These are phyloP conservation scores for Remorina albescens DNA, from an alignment of 2,797 vertebrate genomes.

Conservation along the genomic window DNA sequence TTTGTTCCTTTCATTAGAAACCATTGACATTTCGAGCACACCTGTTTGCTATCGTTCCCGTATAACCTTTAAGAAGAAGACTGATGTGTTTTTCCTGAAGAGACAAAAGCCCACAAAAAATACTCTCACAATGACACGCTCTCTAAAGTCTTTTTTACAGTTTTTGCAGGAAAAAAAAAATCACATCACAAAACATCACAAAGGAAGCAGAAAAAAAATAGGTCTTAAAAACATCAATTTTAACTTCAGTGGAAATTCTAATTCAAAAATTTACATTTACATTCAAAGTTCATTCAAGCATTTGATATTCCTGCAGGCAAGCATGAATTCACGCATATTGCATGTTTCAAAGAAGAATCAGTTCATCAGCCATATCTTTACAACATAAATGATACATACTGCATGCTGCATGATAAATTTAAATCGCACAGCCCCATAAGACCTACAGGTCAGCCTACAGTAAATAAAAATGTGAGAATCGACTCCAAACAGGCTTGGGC, in stretches of 20 bases:
- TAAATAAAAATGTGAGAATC: not conserved
- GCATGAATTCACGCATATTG: not conserved
- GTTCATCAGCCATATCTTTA: not conserved
- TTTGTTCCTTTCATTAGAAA: constrained; percentile 67
- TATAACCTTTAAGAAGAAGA: constrained; percentile 68
- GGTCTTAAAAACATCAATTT: not conserved
- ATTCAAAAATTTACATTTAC: not conserved
- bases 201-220: not conserved
- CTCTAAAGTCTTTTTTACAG: constrained; percentile 11
- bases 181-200: constrained; percentile 1
- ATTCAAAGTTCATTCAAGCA: not conserved
- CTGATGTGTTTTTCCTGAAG: constrained; percentile 42
- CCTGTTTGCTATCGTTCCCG: constrained; percentile 48
- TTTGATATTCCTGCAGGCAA: constrained; percentile 7
- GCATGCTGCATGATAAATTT: constrained; percentile 5
- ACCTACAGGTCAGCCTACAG: not conserved
- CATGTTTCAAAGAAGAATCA: constrained; percentile 18
- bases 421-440: constrained; percentile 1
- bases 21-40: constrained; percentile 76
- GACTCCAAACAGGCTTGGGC: not conserved
- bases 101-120: constrained; percentile 44
- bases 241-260: not conserved
- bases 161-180: not conserved
- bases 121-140: constrained; percentile 1
- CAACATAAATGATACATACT: not conserved